A percentile compares a stretch with the other conserved stretches of the same genome.
Evolutionary conservation across 2,113 vertebrate genomes (phyloP).

Genomic region (Lagopus leucura): DNA sequence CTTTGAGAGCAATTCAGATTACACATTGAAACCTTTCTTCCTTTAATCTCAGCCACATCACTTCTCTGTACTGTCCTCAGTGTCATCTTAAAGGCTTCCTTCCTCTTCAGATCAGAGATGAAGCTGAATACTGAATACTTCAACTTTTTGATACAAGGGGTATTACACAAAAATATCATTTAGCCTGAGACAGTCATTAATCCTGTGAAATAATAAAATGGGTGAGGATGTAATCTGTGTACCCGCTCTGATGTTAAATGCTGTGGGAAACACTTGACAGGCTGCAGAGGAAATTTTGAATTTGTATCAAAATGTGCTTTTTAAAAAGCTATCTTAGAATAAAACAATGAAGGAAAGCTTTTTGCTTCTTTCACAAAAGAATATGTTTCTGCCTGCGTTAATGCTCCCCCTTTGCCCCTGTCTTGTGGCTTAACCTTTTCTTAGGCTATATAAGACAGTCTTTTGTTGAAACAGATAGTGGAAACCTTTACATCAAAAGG

Average conservation of each 20-base stretch:
- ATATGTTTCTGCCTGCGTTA: neutral
- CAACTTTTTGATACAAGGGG: neutral
- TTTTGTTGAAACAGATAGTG: conserved; percentile 19
- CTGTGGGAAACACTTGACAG: neutral
- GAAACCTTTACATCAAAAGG: conserved; percentile 22
- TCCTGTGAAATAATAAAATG: neutral
- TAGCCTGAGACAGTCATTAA: neutral
- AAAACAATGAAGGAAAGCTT: conserved; percentile 31
- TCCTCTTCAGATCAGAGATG: neutral
- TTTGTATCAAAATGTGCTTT: neutral
- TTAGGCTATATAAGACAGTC: neutral
- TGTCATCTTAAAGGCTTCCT: neutral
- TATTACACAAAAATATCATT: neutral
- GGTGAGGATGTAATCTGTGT: neutral
- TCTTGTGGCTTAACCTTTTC: conserved; percentile 31
- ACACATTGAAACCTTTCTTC: neutral
- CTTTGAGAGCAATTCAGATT: neutral
- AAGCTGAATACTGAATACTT: neutral
- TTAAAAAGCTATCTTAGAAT: neutral
- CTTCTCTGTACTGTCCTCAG: neutral
- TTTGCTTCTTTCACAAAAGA: neutral
- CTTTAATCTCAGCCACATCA: neutral
- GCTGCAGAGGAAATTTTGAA: neutral
- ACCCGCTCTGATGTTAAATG: neutral
- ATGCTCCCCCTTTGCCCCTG: neutral